Conservation (phyloP, 2,113 vertebrate species). For the Ranitomeya variabilis region DNA sequence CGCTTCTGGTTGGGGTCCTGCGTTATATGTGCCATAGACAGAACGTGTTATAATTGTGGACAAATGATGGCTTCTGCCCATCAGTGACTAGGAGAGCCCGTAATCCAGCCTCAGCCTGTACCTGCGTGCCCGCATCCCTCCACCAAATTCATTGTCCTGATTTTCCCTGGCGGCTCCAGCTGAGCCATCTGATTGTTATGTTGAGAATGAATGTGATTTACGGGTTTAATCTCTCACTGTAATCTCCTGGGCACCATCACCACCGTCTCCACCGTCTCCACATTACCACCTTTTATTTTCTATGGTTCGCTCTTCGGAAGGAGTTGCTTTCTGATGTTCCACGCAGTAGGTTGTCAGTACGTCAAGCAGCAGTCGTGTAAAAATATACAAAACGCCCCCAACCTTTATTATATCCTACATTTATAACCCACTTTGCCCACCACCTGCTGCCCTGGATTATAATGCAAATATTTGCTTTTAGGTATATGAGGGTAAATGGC, state of each 20-base stretch:
- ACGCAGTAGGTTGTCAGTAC: neutral
- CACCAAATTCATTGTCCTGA: neutral
- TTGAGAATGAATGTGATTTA: conserved; percentile 51
- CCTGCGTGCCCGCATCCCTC: neutral
- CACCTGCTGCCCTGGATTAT: neutral
- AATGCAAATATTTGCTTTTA: neutral
- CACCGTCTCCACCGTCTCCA: neutral
- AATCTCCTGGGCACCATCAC: conserved; percentile 33
- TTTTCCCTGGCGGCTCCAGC: neutral
- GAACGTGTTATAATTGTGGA: no score
- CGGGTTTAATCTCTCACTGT: conserved; percentile 36
- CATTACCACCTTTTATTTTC: conserved; percentile 34
- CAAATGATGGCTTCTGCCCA: no score
- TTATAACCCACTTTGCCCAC: neutral
- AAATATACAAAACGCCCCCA: neutral
- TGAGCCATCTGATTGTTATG: conserved; percentile 45
- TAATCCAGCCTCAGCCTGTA: neutral
- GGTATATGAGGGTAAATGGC: neutral
- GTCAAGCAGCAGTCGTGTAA: neutral
- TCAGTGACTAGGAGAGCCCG: no score
- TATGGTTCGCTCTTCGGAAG: neutral
- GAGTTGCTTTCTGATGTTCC: neutral
- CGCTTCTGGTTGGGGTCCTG: no score
- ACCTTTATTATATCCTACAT: neutral
- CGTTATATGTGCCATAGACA: no score